phyloP scores from a whole-genome alignment of 2,797 vertebrate genomes.

The Pseudocheirus occidentalis region DNA sequence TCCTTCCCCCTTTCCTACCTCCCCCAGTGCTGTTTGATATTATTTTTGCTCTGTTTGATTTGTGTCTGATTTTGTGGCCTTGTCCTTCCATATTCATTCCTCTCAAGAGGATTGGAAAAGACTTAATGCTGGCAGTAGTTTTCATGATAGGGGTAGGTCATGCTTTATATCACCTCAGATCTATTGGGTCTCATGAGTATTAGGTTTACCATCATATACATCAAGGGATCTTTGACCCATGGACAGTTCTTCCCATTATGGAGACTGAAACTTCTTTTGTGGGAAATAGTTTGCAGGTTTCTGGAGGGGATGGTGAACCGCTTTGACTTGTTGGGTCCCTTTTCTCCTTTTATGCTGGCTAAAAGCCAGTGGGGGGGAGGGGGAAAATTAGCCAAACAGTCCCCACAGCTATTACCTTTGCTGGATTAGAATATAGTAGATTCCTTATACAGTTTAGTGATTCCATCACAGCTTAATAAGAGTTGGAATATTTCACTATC shows the following conservation, averaged over 20 bases:
- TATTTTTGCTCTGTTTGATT: neutral
- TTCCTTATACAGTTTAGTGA: neutral
- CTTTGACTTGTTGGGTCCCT: neutral
- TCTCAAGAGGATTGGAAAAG: neutral
- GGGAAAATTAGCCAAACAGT: neutral
- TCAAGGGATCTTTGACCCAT: neutral
- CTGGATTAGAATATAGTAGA: neutral
- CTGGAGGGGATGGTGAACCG: neutral
- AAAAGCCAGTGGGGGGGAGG: neutral
- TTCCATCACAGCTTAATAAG: neutral
- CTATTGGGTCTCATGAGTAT: neutral
- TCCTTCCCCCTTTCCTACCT: no score
- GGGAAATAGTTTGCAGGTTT: neutral
- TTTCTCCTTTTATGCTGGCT: neutral
- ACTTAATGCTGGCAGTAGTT: neutral
- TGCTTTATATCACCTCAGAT: neutral
- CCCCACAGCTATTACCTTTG: neutral
- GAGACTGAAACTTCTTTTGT: neutral
- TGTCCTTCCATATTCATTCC: neutral
- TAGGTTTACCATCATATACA: neutral
- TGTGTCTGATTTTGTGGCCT: neutral
- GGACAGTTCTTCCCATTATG: neutral
- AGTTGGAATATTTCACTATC: neutral
- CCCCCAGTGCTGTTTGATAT: neutral
- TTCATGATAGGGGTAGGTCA: neutral